phyloP scores from a whole-genome alignment of 2,797 vertebrate genomes.

The Alectoris magna region DNA sequence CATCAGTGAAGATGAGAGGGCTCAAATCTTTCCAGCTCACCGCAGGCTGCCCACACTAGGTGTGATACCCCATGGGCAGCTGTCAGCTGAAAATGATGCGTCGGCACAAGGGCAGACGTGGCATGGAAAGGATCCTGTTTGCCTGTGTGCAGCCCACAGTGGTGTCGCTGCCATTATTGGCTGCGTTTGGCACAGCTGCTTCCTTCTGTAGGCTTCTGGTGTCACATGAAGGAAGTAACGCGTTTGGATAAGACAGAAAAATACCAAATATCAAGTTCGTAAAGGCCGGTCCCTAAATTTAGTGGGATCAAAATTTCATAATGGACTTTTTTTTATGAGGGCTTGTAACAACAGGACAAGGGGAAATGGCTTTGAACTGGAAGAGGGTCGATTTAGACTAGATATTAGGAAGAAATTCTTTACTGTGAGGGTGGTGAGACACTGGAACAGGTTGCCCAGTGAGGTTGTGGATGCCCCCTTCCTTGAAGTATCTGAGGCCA shows the following conservation, averaged over 20 bases:
- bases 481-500: too few species aligned
- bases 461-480: too few species aligned
- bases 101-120: background rate
- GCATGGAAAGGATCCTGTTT: background rate
- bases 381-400: too few species aligned
- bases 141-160: background rate
- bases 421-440: too few species aligned
- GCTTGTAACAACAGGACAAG: too few species aligned
- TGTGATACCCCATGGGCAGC: background rate
- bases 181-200: background rate
- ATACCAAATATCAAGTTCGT: accelerated
- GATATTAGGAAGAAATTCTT: too few species aligned
- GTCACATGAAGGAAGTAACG: background rate
- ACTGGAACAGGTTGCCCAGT: too few species aligned
- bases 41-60: background rate
- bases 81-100: background rate
- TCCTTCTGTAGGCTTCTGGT: background rate
- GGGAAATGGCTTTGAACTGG: too few species aligned
- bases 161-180: background rate
- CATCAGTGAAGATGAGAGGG: background rate
- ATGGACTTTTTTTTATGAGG: too few species aligned
- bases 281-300: background rate
- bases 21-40: background rate
- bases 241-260: background rate
- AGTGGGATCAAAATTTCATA: background rate